A percentile compares a stretch with the other conserved stretches of the same genome.
Conservation (phyloP, 2,113 vertebrate species). For the Gadus macrocephalus region DNA sequence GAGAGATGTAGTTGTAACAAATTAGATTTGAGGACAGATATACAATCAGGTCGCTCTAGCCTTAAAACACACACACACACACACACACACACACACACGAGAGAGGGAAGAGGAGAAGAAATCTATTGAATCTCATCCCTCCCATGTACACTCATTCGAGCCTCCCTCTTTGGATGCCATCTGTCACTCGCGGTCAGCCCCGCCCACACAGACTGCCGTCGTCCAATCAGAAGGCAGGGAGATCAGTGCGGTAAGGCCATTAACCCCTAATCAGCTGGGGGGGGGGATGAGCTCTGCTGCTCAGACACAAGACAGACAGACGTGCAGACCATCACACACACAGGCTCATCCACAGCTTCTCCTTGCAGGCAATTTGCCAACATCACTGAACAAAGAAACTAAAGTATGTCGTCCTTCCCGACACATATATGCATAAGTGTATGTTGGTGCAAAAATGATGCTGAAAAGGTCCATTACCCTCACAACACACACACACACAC, state of each 20-base stretch:
- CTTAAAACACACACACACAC: constrained; percentile 1
- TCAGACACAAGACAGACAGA: constrained; percentile 8
- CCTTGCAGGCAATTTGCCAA: constrained; percentile 7
- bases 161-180: constrained; percentile 71
- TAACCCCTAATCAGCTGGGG: constrained; percentile 85
- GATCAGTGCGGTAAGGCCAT: constrained; percentile 72
- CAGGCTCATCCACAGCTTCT: not conserved
- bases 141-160: constrained; percentile 9
- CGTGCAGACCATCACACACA: constrained; percentile 5
- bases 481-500: not conserved
- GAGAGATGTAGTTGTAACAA: not conserved
- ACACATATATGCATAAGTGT: not conserved
- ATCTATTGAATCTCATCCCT: constrained; percentile 20
- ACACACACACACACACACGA: not conserved
- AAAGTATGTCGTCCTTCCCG: not conserved
- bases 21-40: not conserved
- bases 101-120: not conserved
- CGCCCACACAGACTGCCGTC: constrained; percentile 75
- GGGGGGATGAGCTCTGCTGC: constrained; percentile 62
- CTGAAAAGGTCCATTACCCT: not conserved
- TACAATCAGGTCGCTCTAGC: not conserved
- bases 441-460: no score
- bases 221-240: constrained; percentile 69
- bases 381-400: constrained; percentile 10
- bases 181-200: constrained; percentile 80